Percentiles rank a stretch among this genome's conserved stretches.
These are phyloP conservation scores for Protosalanx chinensis DNA, from an alignment of 2,797 vertebrate genomes.

Conservation along the genomic window DNA sequence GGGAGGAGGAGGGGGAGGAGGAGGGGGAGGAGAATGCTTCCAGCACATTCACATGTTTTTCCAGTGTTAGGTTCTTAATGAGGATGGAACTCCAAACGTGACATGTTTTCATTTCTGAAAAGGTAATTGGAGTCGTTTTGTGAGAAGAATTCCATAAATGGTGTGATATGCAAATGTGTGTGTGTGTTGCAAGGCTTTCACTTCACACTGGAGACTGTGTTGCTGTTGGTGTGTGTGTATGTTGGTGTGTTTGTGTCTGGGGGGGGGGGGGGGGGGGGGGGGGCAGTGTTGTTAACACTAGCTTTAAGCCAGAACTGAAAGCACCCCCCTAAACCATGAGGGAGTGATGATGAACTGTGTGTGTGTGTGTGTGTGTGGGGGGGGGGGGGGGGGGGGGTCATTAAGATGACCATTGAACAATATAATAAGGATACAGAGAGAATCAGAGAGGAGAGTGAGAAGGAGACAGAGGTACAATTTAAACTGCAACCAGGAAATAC, in stretches of 20 bases:
- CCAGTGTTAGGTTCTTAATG: slow-evolving; percentile 69
- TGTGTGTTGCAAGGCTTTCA: too few species aligned
- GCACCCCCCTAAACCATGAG: too few species aligned
- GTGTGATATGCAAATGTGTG: slow-evolving; percentile 47
- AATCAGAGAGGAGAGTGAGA: too few species aligned
- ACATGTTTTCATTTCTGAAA: slow-evolving; percentile 57
- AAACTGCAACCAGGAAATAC: too few species aligned
- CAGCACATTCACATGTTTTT: slow-evolving; percentile 67
- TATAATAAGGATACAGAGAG: too few species aligned
- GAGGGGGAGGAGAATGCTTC: slow-evolving; percentile 59
- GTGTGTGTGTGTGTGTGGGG: too few species aligned
- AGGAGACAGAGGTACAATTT: too few species aligned
- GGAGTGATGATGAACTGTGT: too few species aligned
- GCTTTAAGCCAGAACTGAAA: not conserved
- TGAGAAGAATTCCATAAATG: slow-evolving; percentile 47
- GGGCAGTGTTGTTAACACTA: slow-evolving; percentile 24
- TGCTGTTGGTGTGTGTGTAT: not conserved
- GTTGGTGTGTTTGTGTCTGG: not conserved
- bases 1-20: not conserved
- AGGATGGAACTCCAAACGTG: slow-evolving; percentile 68
- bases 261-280: not conserved
- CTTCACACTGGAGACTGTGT: slow-evolving; percentile 20
- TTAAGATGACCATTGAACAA: too few species aligned
- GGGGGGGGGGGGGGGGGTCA: too few species aligned
- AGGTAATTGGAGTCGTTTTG: slow-evolving; percentile 63